These are phyloP conservation scores for Scolanthus callimorphus DNA, from an alignment of 92 coral and sea anemone species.

Conservation along the genomic window DNA sequence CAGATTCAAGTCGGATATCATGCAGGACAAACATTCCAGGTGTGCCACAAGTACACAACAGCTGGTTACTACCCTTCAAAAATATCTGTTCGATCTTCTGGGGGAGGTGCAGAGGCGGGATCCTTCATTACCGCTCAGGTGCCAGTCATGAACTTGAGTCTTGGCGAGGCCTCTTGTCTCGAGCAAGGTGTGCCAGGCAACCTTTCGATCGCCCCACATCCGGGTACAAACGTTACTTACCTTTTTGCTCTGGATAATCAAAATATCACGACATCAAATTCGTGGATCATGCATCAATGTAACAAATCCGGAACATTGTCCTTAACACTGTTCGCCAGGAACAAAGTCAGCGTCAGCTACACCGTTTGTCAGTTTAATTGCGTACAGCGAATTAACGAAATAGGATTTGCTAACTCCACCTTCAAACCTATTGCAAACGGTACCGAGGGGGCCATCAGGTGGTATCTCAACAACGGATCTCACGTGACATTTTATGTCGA, in stretches of 20 bases:
- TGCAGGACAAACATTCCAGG: not conserved
- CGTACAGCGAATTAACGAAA: constrained; percentile 36
- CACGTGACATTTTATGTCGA: constrained; percentile 39
- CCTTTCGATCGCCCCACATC: constrained; percentile 5
- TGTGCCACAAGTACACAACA: not conserved
- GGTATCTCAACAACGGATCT: constrained; percentile 50
- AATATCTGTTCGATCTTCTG: not conserved
- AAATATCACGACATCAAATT: constrained; percentile 14
- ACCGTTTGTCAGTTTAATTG: constrained; percentile 35
- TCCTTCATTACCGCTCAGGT: not conserved
- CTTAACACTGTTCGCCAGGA: constrained; percentile 19
- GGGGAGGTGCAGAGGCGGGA: not conserved
- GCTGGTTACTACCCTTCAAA: not conserved
- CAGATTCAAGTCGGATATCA: not conserved
- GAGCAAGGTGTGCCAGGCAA: not conserved
- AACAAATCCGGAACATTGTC: not conserved
- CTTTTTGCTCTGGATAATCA: constrained; percentile 25
- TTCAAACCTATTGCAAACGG: constrained; percentile 39
- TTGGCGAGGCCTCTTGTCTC: not conserved
- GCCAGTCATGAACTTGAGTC: not conserved
- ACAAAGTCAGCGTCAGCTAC: constrained; percentile 24
- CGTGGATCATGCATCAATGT: constrained; percentile 28
- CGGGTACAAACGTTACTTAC: constrained; percentile 31
- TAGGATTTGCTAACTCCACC: constrained; percentile 26
- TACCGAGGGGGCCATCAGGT: constrained; percentile 32